Percentiles rank a stretch among this genome's conserved stretches.
Conservation (phyloP, 2,888 invertebrate genomes). For the Perizoma flavofasciatum region DNA sequence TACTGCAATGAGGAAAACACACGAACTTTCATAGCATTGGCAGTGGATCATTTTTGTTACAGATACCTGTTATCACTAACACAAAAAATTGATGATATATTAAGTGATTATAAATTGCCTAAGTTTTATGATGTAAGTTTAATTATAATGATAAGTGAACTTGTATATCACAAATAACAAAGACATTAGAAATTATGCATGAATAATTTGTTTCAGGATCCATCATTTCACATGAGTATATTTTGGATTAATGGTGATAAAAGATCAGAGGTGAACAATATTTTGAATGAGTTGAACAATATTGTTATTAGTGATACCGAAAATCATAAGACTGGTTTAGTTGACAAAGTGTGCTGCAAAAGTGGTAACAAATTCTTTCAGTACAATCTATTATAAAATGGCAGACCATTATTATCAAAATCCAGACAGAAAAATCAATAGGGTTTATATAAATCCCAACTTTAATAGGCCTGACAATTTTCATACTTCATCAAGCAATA, state of each 20-base stretch:
- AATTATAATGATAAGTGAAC: not conserved
- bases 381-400: constrained; percentile 74
- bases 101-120: constrained; percentile 89
- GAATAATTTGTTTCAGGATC: constrained; percentile 84
- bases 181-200: too few species aligned
- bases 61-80: constrained; percentile 84
- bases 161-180: not conserved
- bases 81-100: constrained; percentile 85
- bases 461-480: constrained; percentile 52
- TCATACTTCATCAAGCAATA: constrained; percentile 30
- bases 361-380: constrained; percentile 89
- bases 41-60: constrained; percentile 83
- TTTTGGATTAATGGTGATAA: constrained; percentile 90
- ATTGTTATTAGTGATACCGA: constrained; percentile 58
- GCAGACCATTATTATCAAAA: constrained; percentile 29
- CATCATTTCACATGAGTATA: constrained; percentile 93
- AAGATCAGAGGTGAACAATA: constrained; percentile 70
- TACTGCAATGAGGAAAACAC: constrained; percentile 94
- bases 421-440: constrained; percentile 44
- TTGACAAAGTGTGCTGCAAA: constrained; percentile 87
- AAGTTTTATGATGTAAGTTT: constrained; percentile 89
- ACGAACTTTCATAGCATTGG: constrained; percentile 91
- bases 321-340: constrained; percentile 69
- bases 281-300: constrained; percentile 79
- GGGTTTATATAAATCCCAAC: constrained; percentile 74